A percentile compares a stretch with the other conserved stretches of the same genome.
These are phyloP conservation scores for Polydrusus tereticollis DNA, from an alignment of 2,888 invertebrate genomes.

Conservation along the genomic window DNA sequence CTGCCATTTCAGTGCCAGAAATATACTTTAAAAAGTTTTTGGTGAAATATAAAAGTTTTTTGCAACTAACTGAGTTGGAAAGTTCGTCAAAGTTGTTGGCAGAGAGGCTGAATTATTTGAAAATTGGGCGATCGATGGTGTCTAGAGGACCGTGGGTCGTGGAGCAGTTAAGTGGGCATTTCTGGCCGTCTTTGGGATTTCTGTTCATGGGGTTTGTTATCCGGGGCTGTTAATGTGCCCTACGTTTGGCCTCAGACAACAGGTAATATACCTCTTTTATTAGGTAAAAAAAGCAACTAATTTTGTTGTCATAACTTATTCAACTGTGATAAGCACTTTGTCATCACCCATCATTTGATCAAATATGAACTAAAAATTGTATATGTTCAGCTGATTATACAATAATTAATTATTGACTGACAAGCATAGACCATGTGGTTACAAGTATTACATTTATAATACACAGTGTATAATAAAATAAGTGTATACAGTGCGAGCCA, in stretches of 20 bases:
- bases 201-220: slow-evolving; percentile 15
- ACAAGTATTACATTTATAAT: no score
- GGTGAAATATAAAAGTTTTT: slow-evolving; percentile 16
- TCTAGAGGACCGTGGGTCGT: slow-evolving; percentile 33
- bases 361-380: no score
- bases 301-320: neutral
- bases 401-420: no score
- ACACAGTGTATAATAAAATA: no score
- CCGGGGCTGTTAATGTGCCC: slow-evolving; percentile 17
- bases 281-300: no score
- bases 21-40: slow-evolving; percentile 25
- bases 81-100: slow-evolving; percentile 33
- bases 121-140: slow-evolving; percentile 47
- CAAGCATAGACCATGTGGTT: no score
- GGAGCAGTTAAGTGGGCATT: slow-evolving; percentile 33
- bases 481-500: no score
- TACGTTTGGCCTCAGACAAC: slow-evolving; percentile 49
- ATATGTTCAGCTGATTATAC: no score
- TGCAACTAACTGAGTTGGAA: slow-evolving; percentile 8
- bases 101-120: slow-evolving; percentile 40
- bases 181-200: slow-evolving; percentile 10
- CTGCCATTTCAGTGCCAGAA: slow-evolving; percentile 8
- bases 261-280: slow-evolving; percentile 24
- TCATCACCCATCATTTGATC: no score
- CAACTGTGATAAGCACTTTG: neutral